A percentile compares a stretch with the other conserved stretches of the same genome.
Evolutionary conservation across 2,797 vertebrate genomes (phyloP).

Genomic region (Mus spretus): DNA sequence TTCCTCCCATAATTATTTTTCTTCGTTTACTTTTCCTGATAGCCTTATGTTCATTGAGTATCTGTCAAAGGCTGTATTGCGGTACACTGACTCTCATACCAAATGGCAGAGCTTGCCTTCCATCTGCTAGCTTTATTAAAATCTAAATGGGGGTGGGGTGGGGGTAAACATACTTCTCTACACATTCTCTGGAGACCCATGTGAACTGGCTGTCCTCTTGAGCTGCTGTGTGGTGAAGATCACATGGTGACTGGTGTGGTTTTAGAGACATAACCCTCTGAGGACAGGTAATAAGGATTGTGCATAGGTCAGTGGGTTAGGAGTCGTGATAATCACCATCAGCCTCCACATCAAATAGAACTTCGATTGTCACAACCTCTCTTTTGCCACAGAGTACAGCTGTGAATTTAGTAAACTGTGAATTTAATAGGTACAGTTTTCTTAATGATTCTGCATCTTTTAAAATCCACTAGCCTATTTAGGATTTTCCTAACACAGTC

Average conservation of each 20-base stretch:
- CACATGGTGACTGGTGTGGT: background rate
- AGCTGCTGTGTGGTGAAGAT: background rate
- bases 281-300: background rate
- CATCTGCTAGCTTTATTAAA: slow-evolving; percentile 75
- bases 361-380: background rate
- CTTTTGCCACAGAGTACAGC: background rate
- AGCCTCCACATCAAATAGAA: background rate
- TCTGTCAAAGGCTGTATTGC: slow-evolving; percentile 66
- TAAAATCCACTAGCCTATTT: background rate
- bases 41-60: slow-evolving; percentile 45
- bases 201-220: background rate
- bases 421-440: slow-evolving; percentile 27
- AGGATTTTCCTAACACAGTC: background rate
- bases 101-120: slow-evolving; percentile 58
- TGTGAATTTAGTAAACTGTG: background rate
- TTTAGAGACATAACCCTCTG: background rate
- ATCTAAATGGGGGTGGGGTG: background rate
- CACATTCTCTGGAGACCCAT: background rate
- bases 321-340: background rate
- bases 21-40: slow-evolving; percentile 57
- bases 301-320: background rate
- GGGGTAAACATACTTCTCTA: background rate
- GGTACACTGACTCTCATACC: slow-evolving; percentile 63
- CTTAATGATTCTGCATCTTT: background rate
- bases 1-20: slow-evolving; percentile 64